Conservation (phyloP, 2,113 vertebrate species). For the Shinisaurus crocodilurus region DNA sequence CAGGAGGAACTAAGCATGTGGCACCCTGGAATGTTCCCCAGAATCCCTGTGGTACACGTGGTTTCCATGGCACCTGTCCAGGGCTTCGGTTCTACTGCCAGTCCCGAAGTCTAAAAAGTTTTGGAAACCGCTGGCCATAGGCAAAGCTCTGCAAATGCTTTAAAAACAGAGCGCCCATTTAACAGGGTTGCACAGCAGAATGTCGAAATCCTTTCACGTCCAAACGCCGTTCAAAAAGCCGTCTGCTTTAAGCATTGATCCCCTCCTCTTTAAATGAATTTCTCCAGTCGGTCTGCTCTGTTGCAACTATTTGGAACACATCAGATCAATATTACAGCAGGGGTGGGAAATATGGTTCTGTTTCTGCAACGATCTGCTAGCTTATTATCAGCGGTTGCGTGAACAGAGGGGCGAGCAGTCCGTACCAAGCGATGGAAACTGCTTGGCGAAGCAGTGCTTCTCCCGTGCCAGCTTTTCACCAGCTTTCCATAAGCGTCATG, state of each 20-base stretch:
- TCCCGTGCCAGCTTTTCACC: neutral
- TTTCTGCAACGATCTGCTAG: constrained; percentile 14
- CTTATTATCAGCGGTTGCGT: neutral
- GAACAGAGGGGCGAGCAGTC: neutral
- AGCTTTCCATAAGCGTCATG: too few species aligned
- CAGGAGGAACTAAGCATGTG: neutral
- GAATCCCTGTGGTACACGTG: neutral
- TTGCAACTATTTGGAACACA: constrained; percentile 21
- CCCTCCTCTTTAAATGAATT: neutral
- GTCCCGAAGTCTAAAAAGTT: neutral
- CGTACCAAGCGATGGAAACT: constrained; percentile 9
- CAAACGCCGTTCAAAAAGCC: neutral
- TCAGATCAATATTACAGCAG: constrained; percentile 36
- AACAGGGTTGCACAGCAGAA: neutral
- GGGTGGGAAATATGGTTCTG: neutral
- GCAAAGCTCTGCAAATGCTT: neutral
- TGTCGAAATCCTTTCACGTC: neutral
- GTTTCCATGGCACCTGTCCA: neutral
- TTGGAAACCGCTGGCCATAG: neutral
- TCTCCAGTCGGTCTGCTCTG: neutral
- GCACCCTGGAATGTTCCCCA: neutral
- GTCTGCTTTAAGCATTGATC: constrained; percentile 38
- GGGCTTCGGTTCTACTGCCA: neutral
- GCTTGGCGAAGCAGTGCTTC: constrained; percentile 22
- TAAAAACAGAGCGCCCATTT: neutral